Conservation (phyloP, 2,888 invertebrate genomes). For the Omphaloscelis lunosa region DNA sequence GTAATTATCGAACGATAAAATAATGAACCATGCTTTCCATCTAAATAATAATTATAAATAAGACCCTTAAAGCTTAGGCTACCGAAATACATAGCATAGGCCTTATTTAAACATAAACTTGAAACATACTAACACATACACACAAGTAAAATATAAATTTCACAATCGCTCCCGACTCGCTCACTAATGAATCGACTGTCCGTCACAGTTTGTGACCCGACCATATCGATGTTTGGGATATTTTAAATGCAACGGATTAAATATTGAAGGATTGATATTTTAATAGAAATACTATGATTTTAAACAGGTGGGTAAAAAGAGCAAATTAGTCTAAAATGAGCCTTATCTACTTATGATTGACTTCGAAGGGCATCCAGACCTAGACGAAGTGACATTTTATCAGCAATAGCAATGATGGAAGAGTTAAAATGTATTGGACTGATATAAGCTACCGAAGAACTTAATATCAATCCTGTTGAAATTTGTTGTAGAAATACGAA, state of each 20-base stretch:
- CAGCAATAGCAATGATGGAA: background rate
- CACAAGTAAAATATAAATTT: constrained; percentile 32
- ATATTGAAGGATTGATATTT: background rate
- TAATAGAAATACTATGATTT: background rate
- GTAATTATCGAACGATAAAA: background rate
- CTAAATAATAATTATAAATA: constrained; percentile 9
- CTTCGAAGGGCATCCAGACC: no score
- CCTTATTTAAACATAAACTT: constrained; percentile 6
- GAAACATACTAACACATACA: background rate
- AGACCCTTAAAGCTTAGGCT: background rate
- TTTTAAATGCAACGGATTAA: background rate
- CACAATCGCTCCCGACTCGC: constrained; percentile 29
- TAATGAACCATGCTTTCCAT: background rate
- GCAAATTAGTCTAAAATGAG: background rate
- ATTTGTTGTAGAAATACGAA: background rate
- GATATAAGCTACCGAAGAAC: background rate
- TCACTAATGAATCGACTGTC: constrained; percentile 43
- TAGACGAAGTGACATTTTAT: background rate
- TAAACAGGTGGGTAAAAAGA: background rate
- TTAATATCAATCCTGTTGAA: background rate
- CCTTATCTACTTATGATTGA: background rate
- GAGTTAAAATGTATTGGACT: background rate
- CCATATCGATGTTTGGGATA: constrained; percentile 9
- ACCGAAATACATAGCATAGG: background rate
- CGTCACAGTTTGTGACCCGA: constrained; percentile 21